Evolutionary conservation across 2,797 vertebrate genomes (phyloP).

Genomic region (Morus bassanus): DNA sequence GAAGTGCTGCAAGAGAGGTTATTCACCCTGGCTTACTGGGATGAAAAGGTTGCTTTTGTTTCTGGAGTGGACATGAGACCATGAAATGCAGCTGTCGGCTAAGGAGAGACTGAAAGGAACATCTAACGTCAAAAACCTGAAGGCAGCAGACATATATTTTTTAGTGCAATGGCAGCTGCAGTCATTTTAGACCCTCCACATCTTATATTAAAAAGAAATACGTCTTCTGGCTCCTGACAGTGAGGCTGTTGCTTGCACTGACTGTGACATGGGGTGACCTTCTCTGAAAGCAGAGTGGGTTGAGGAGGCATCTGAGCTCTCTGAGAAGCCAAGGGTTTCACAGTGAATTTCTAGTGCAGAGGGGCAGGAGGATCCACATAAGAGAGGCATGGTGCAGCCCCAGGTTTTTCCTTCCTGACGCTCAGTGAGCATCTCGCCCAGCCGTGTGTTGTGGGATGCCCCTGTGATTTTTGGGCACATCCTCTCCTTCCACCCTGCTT

Average conservation of each 20-base stretch:
- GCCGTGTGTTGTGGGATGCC: background rate
- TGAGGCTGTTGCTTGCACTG: background rate
- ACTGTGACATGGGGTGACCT: background rate
- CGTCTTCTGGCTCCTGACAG: background rate
- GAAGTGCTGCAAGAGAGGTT: background rate
- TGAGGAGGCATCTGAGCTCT: background rate
- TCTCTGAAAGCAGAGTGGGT: background rate
- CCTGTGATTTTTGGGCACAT: background rate
- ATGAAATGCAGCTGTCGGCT: slow-evolving; percentile 27
- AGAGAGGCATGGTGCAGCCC: background rate
- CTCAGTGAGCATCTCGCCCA: background rate
- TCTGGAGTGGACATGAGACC: background rate
- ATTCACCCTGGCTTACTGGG: background rate
- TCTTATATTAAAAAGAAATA: background rate
- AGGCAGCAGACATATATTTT: background rate
- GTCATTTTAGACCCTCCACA: background rate
- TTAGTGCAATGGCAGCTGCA: background rate
- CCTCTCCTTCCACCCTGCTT: background rate
- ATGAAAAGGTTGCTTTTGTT: slow-evolving; percentile 12
- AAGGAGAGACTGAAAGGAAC: background rate
- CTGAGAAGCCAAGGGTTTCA: rapidly evolving
- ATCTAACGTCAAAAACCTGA: background rate
- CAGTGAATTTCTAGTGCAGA: background rate
- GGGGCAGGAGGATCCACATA: background rate
- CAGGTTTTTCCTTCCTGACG: background rate